phyloP scores from a whole-genome alignment of 2,797 vertebrate genomes.

The Sebastes baramenuke region DNA sequence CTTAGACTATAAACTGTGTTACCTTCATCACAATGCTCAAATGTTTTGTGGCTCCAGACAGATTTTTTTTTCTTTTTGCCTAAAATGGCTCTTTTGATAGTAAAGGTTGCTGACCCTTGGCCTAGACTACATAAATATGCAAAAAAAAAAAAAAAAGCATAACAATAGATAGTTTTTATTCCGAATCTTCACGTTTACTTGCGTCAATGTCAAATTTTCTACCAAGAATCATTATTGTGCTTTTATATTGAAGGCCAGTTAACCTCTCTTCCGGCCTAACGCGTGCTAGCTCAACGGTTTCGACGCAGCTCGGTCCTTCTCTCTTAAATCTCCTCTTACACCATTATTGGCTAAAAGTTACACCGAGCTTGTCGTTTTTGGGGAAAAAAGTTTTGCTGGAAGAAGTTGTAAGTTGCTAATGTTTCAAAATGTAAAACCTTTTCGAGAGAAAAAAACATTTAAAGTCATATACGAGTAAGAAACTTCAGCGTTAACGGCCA shows the following conservation, averaged over 20 bases:
- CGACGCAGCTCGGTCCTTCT: not conserved
- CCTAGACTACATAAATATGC: too few relatives aligned
- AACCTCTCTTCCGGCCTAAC: not conserved
- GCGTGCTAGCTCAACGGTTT: not conserved
- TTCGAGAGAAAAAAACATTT: not conserved
- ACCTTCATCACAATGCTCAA: too few relatives aligned
- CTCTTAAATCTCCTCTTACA: not conserved
- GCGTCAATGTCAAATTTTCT: not conserved
- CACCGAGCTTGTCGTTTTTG: not conserved
- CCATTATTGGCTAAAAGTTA: constrained; percentile 13
- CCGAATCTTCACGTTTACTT: too few relatives aligned
- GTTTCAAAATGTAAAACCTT: not conserved
- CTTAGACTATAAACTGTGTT: too few relatives aligned
- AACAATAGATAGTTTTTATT: too few relatives aligned
- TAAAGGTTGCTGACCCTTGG: rapidly evolving
- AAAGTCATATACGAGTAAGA: not conserved
- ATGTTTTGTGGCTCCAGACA: too few relatives aligned
- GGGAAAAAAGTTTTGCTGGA: not conserved
- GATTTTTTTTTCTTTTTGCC: rapidly evolving
- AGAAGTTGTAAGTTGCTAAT: not conserved
- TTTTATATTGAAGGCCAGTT: constrained; percentile 38
- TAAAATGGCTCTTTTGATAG: too few relatives aligned
- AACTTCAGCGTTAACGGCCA: not conserved
- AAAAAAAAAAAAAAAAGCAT: too few relatives aligned
- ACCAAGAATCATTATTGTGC: rapidly evolving